A percentile compares a stretch with the other conserved stretches of the same genome.
Conservation (phyloP, 2,113 vertebrate species). For the Sinosuthora webbiana region DNA sequence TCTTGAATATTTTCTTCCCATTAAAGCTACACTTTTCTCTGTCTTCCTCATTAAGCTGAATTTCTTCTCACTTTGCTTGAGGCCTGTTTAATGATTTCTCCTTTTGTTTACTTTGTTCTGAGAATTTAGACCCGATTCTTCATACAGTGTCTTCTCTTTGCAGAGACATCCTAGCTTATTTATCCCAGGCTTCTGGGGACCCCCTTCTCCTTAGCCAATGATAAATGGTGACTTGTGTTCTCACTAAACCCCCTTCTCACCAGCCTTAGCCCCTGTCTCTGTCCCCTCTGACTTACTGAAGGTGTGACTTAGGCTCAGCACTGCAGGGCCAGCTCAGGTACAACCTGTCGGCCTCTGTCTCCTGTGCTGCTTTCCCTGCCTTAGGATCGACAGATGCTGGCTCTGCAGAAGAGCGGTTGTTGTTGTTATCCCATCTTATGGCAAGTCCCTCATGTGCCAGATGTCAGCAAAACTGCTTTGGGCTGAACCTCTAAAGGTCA, state of each 20-base stretch:
- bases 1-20: not conserved
- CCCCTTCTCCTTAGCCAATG: not conserved
- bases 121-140: slow-evolving; percentile 2
- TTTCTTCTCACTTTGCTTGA: not conserved
- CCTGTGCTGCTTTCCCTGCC: not conserved
- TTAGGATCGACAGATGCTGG: not conserved
- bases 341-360: accelerated
- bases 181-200: not conserved
- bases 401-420: not conserved
- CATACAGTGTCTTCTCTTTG: not conserved
- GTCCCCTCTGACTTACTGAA: accelerated
- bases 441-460: not conserved
- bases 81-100: not conserved
- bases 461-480: slow-evolving; percentile 37
- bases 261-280: not conserved
- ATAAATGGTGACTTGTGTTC: not conserved
- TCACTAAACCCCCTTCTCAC: not conserved
- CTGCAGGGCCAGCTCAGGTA: not conserved
- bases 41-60: not conserved
- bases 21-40: not conserved
- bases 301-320: not conserved
- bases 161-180: not conserved
- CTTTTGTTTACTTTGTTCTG: not conserved
- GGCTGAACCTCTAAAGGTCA: slow-evolving; percentile 41
- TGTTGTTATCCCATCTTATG: not conserved